A percentile compares a stretch with the other conserved stretches of the same genome.
Evolutionary conservation across 2,113 vertebrate genomes (phyloP).

Genomic region (Myrmecobius fasciatus): DNA sequence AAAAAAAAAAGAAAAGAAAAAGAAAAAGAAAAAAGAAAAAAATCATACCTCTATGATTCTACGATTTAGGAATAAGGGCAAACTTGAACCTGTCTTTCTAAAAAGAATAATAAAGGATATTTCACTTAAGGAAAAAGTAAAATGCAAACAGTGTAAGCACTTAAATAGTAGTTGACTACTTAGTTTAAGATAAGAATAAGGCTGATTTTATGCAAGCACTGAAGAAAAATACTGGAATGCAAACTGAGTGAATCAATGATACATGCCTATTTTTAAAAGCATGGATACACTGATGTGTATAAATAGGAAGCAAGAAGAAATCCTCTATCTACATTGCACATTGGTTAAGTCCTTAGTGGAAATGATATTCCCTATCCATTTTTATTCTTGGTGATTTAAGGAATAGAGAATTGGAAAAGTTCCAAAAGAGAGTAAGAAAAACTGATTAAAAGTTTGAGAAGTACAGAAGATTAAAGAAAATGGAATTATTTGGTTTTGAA

Average conservation of each 20-base stretch:
- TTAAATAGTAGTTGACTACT: not conserved
- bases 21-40: no score
- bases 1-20: no score
- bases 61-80: not conserved
- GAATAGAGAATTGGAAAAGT: constrained; percentile 35
- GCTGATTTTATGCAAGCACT: not conserved
- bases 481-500: constrained; percentile 33
- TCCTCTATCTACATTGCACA: not conserved
- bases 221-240: constrained; percentile 13
- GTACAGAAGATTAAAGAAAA: not conserved
- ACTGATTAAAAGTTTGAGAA: constrained; percentile 1
- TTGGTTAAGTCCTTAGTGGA: constrained; percentile 29
- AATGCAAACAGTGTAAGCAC: not conserved
- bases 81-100: constrained; percentile 24
- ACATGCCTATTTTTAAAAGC: not conserved
- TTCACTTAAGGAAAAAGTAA: constrained; percentile 10
- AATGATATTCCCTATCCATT: constrained; percentile 26
- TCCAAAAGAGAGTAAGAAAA: constrained; percentile 42
- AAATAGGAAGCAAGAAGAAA: not conserved
- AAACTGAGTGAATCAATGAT: not conserved
- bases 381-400: constrained; percentile 44
- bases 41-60: no score
- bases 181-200: not conserved
- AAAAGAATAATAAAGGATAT: not conserved
- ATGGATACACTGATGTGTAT: not conserved